Evolutionary conservation across 2,797 vertebrate species (phyloP).

Genomic region (Sebastes steindachneri): DNA sequence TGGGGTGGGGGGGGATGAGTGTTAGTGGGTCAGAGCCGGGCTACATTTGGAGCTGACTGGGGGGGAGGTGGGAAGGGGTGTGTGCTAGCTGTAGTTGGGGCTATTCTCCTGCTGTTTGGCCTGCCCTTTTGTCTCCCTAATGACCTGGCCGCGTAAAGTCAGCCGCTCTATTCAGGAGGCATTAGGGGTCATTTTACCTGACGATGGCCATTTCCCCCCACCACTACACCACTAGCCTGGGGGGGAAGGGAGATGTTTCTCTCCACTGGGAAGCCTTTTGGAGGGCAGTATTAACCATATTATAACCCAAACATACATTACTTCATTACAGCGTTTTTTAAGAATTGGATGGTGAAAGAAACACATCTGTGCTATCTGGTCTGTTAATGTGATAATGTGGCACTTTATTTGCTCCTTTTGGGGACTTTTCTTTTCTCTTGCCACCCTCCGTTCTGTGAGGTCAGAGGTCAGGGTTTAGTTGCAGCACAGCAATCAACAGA

Average conservation of each 20-base stretch:
- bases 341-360: not conserved
- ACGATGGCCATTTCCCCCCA: slow-evolving; percentile 49
- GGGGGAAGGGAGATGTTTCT: slow-evolving; percentile 50
- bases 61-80: not conserved
- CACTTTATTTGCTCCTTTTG: slow-evolving; percentile 8
- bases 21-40: slow-evolving; percentile 17
- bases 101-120: slow-evolving; percentile 59
- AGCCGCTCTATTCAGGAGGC: slow-evolving; percentile 70
- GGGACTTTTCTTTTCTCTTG: slow-evolving; percentile 1
- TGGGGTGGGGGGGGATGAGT: not conserved
- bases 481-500: not conserved
- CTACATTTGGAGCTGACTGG: slow-evolving; percentile 39
- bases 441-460: not conserved
- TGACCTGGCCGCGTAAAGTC: slow-evolving; percentile 73
- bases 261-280: not conserved
- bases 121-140: slow-evolving; percentile 75
- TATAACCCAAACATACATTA: not conserved
- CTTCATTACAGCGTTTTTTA: not conserved
- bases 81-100: slow-evolving; percentile 27
- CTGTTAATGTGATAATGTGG: slow-evolving; percentile 18
- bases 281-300: not conserved
- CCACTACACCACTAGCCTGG: slow-evolving; percentile 25
- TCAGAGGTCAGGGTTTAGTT: slow-evolving; percentile 48
- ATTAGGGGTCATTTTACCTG: slow-evolving; percentile 81
- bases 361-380: not conserved